Evolutionary conservation across 2,888 invertebrate genomes (phyloP), one percentile per base, ranked within the genome.

Genomic region (Melanotus villosus): DNA sequence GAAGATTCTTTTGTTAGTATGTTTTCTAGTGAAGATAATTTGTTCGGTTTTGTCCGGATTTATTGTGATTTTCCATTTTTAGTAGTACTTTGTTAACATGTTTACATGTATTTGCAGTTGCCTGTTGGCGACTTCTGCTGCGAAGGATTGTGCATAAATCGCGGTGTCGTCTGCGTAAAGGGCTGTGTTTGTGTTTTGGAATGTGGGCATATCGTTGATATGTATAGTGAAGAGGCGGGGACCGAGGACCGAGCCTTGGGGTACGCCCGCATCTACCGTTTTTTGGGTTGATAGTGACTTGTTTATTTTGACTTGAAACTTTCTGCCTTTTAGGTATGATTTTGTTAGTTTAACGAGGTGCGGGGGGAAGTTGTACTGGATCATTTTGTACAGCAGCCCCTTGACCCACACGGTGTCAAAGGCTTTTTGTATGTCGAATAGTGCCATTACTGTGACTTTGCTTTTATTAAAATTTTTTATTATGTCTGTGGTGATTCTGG

Each of bases 371-470:
- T n/a, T n/a, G n/a, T n/a, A n/a, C n/a, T n/a, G n/a, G 2, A 36
- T 36, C 1, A 36, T 2, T 36, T 36, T 36, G 14, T 2, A 12
- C 4, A 36, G n/a, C 2, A 36, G 6, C n/a, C 9, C 36, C 1
- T 75, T 63, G 38, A 80, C 79, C 79, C 80, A 81, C 2, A 83
- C 79, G n/a, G 74, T 72, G 68, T 82, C 78, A 63, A 83, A 81
- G 0, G 80, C 81, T 62, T 78, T 78, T 43, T 77, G 73, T 1
- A 81, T 70, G 47, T 83, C 81, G 0, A 83, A 63, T 6, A 80
- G 65, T 0, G 79, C 65, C 23, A 79, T 73, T 6, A 74, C 77
- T 3, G 78, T 79, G 5, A 66, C 66, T 47, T 77, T 59, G 21
- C 73, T 72, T 5, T 66, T 65, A 21, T 77, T 74, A n/a, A 79